Evolutionary conservation across 2,113 vertebrate species (phyloP).

Genomic region (Nymphicus hollandicus): DNA sequence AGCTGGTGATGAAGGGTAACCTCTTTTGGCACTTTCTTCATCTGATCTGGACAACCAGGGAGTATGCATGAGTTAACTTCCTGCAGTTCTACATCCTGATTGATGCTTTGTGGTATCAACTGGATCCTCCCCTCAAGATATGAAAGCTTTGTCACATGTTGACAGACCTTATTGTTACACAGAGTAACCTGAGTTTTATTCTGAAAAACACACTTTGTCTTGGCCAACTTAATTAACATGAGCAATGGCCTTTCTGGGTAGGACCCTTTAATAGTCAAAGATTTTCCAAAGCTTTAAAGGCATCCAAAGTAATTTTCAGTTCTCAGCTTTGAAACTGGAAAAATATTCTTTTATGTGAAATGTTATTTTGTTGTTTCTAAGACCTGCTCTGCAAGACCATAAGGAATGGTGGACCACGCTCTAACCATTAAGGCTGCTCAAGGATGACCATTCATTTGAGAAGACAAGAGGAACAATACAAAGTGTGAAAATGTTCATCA

Average conservation of each 20-base stretch:
- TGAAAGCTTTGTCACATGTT: constrained; percentile 12
- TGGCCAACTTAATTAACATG: neutral
- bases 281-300: neutral
- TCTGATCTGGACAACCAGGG: constrained; percentile 25
- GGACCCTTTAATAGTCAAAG: neutral
- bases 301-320: neutral
- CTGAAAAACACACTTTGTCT: neutral
- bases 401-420: neutral
- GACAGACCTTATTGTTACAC: constrained; percentile 4
- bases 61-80: constrained; percentile 54
- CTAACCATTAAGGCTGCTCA: neutral
- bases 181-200: neutral
- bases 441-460: neutral
- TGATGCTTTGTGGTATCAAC: neutral
- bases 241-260: neutral
- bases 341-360: neutral
- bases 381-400: neutral
- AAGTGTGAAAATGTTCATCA: neutral
- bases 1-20: constrained; percentile 32
- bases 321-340: neutral
- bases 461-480: neutral
- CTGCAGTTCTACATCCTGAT: neutral
- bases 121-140: neutral
- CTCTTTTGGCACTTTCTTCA: constrained; percentile 38
- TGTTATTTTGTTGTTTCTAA: neutral